phyloP scores from a whole-genome alignment of 2,888 invertebrate genomes.

The Tiliacea aurago region DNA sequence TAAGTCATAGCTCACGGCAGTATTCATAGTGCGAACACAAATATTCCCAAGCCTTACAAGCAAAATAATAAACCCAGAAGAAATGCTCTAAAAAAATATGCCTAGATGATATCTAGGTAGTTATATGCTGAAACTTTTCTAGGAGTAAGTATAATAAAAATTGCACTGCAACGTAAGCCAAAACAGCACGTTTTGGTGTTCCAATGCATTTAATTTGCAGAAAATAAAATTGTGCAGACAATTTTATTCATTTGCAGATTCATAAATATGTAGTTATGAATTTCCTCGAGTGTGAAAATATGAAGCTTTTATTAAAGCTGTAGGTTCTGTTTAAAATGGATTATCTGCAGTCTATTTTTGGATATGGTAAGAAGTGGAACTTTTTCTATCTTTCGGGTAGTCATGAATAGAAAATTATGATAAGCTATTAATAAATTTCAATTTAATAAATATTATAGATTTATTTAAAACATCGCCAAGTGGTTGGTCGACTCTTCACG shows the following conservation, averaged over 20 bases:
- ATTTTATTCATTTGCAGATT: constrained; percentile 51
- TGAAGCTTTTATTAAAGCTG: constrained; percentile 2
- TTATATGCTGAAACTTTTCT: no score
- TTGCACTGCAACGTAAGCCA: not conserved
- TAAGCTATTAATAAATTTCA: no score
- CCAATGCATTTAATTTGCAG: constrained; percentile 21
- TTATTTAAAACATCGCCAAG: no score
- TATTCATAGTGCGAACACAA: no score
- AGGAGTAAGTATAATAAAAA: no score
- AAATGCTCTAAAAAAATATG: no score
- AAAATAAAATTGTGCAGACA: constrained; percentile 21
- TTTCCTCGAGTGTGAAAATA: constrained; percentile 18
- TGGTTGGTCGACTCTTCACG: no score
- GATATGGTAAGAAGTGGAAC: not conserved
- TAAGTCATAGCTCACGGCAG: no score
- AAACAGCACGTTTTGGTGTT: constrained; percentile 6
- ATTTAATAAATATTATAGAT: no score
- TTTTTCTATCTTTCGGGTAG: not conserved
- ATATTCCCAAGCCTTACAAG: no score
- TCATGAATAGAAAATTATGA: not conserved
- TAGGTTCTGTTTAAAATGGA: constrained; percentile 20
- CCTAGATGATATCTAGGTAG: no score
- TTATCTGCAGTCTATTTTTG: not conserved
- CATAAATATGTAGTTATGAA: constrained; percentile 47
- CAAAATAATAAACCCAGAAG: no score